phyloP scores from a whole-genome alignment of 2,888 invertebrate genomes.

The Brachycybe producta region DNA sequence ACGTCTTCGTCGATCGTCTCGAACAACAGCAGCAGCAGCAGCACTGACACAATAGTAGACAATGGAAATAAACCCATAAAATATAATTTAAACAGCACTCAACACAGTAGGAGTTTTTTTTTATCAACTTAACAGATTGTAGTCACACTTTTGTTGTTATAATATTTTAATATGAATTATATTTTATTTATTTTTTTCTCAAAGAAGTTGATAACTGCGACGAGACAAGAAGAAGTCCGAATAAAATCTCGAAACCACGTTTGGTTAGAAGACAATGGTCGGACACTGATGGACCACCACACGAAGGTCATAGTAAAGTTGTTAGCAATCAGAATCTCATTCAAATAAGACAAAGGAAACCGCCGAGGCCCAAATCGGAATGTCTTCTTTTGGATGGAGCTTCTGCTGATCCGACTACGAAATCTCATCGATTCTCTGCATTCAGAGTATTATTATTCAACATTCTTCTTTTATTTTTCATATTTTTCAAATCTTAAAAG shows the following conservation, averaged over 20 bases:
- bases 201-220: too few relatives aligned
- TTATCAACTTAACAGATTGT: too few relatives aligned
- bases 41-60: not conserved
- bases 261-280: slow-evolving; percentile 7
- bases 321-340: slow-evolving; percentile 21
- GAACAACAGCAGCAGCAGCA: slow-evolving; percentile 11
- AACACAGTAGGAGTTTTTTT: too few relatives aligned
- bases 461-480: too few relatives aligned
- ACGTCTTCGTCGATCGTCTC: slow-evolving; percentile 47
- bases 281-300: slow-evolving; percentile 8
- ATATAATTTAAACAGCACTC: not conserved
- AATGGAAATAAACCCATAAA: not conserved
- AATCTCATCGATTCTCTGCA: slow-evolving; percentile 73
- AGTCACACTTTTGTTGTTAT: too few relatives aligned
- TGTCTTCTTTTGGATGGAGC: slow-evolving; percentile 61
- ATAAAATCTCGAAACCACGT: not conserved
- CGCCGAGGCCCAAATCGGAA: slow-evolving; percentile 90
- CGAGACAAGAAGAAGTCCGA: too few relatives aligned
- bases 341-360: slow-evolving; percentile 67
- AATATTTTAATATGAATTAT: too few relatives aligned
- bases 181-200: not conserved
- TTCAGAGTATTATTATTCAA: too few relatives aligned
- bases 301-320: slow-evolving; percentile 21
- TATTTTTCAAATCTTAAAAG: too few relatives aligned
- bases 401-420: too few relatives aligned